Evolutionary conservation across 37 sponge, comb jelly and placozoan species (phyloP), one percentile per base, ranked within the genome.

Genomic region (Halichondria panicea): DNA sequence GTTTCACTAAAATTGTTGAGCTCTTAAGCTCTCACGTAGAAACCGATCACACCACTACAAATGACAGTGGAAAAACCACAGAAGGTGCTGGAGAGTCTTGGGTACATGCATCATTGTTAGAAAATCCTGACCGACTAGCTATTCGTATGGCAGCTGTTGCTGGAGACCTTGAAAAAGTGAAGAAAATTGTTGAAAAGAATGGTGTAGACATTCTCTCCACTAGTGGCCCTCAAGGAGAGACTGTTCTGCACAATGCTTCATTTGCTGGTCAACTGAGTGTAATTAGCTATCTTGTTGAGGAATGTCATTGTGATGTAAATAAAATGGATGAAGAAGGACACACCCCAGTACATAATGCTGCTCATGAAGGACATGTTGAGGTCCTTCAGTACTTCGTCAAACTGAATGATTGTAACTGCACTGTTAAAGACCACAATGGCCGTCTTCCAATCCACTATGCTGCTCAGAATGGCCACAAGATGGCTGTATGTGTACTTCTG

Each of bases 401-500:
- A 19, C 73, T 60, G 18, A 85, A 77, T 33, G 79, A 84, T 28
- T 69, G 84, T 35, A 42, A 72, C 4, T 41, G 52, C 4, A 70
- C 46, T 39, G 32, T 62, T 22, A 66, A 67, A 30, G 89, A 88
- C 70, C 74, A 84, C 12, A 72, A 81, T 43, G 91, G 91, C 1
- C 62, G 86, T 28, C 79, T 78, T 1, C 80, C 94, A 6, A 68
- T 93, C 35, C 89, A 88, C 77, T 78, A 75, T 55, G 94, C 89
- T 34, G 75, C 81, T 35, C 66, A 81, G 55, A 81, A 83, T 66
- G 86, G 89, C 4, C 88, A 93, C 71, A 31, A 68, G 45, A 75
- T 82, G 32, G 77, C 72, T 2, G 86, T 93, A 7, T 58, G 60
- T 30, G 66, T 45, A 43, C 61, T 93, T 61, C 11, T 91, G 21